Conservation (phyloP, 2,797 vertebrate genomes). For the Bradypodion ventrale region DNA sequence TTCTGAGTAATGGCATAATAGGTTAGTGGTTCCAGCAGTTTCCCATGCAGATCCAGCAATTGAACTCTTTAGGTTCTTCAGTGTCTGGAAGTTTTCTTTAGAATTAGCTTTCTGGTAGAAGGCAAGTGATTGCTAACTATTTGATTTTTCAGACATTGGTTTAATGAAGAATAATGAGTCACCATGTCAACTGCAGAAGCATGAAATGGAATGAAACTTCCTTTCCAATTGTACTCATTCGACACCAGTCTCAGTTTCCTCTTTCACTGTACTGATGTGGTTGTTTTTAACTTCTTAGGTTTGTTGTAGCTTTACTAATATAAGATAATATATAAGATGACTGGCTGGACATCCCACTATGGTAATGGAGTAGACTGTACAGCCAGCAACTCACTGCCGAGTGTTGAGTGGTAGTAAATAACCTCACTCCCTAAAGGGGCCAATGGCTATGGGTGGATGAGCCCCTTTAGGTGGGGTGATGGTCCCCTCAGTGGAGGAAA, state of each 20-base stretch:
- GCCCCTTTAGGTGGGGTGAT: too few species aligned
- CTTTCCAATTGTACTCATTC: constrained; percentile 38
- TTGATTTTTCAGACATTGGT: constrained; percentile 69
- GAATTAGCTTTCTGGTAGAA: constrained; percentile 58
- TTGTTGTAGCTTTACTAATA: constrained; percentile 32
- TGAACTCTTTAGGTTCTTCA: constrained; percentile 75
- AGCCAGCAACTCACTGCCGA: too few species aligned
- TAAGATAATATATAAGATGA: too few species aligned
- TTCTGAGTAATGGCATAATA: constrained; percentile 68
- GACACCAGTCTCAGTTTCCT: constrained; percentile 29
- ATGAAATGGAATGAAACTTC: constrained; percentile 41
- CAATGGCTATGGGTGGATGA: too few species aligned
- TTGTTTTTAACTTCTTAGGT: constrained; percentile 25
- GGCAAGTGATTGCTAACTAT: constrained; percentile 48
- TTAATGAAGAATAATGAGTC: constrained; percentile 65
- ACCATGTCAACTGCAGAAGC: constrained; percentile 52
- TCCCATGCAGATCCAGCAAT: constrained; percentile 68
- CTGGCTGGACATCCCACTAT: too few species aligned
- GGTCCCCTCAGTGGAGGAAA: too few species aligned
- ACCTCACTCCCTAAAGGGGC: too few species aligned
- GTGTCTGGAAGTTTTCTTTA: constrained; percentile 68
- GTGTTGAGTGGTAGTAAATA: too few species aligned
- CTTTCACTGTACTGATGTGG: constrained; percentile 8
- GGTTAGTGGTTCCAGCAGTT: constrained; percentile 61
- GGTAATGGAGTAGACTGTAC: too few species aligned